phyloP scores from a whole-genome alignment of 2,888 invertebrate genomes.

The Sabellastarte sp. region DNA sequence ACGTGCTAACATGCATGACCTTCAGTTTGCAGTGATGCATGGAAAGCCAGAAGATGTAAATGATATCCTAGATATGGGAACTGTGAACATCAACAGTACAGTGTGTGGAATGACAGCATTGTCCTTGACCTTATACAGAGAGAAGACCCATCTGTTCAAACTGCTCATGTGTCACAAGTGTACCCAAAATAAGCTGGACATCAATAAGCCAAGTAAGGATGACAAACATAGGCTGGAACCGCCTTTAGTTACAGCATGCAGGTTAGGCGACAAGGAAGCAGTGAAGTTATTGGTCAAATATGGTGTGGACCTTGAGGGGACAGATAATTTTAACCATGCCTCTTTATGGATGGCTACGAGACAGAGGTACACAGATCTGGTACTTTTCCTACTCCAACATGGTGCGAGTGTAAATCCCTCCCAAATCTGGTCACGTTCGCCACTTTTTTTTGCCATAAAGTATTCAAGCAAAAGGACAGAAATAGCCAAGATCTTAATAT shows the following conservation, averaged over 20 bases:
- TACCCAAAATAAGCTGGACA: constrained; percentile 40
- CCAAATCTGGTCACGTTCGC: constrained; percentile 17
- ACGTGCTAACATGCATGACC: constrained; percentile 10
- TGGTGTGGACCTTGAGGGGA: constrained; percentile 51
- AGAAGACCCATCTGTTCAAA: constrained; percentile 46
- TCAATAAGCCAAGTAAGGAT: constrained; percentile 55
- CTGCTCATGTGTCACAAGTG: constrained; percentile 46
- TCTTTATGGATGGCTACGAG: constrained; percentile 29
- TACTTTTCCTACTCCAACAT: constrained; percentile 13
- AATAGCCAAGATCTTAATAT: constrained; percentile 19
- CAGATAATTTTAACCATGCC: constrained; percentile 33
- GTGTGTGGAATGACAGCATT: constrained; percentile 55
- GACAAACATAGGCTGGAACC: constrained; percentile 53
- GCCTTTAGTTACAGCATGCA: constrained; percentile 56
- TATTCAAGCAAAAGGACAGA: constrained; percentile 18
- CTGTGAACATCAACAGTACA: constrained; percentile 45
- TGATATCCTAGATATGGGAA: constrained; percentile 12
- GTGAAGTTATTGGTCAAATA: constrained; percentile 45
- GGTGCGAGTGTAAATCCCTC: constrained; percentile 26
- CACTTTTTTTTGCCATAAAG: constrained; percentile 18
- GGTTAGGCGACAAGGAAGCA: constrained; percentile 53
- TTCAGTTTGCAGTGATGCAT: constrained; percentile 5
- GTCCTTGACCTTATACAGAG: constrained; percentile 53
- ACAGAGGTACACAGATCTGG: constrained; percentile 19
- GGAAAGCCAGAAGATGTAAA: constrained; percentile 6